Conservation (phyloP, 2,797 vertebrate species). For the Mycteria americana region DNA sequence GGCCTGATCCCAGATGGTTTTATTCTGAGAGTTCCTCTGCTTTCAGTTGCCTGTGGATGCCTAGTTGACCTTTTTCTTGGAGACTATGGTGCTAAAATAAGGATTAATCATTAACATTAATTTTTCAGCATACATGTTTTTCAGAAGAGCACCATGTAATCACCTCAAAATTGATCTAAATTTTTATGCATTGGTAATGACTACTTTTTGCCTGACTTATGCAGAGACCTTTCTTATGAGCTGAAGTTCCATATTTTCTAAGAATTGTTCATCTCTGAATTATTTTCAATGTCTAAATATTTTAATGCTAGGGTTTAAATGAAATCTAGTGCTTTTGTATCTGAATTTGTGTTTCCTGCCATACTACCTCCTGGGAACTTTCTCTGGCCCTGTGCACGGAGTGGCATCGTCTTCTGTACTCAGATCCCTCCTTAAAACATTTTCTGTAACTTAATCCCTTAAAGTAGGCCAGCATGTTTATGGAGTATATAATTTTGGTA, state of each 20-base stretch:
- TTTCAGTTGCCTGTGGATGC: neutral
- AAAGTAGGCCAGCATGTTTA: neutral
- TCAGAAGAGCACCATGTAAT: neutral
- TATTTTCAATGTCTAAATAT: neutral
- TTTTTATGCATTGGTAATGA: neutral
- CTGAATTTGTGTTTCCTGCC: neutral
- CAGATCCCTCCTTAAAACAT: neutral
- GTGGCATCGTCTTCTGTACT: neutral
- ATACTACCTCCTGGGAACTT: neutral
- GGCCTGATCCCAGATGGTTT: neutral
- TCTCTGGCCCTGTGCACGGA: neutral
- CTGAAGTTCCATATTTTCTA: neutral
- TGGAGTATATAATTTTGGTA: neutral
- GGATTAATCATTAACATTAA: neutral
- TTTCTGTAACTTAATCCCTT: neutral
- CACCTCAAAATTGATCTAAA: neutral
- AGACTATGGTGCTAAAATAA: neutral
- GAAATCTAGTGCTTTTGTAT: neutral
- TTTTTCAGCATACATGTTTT: neutral
- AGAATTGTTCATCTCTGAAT: neutral
- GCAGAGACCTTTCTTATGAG: neutral
- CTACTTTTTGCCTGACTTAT: neutral
- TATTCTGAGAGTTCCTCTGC: neutral
- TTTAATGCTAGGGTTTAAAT: neutral
- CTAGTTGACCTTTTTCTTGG: neutral